Evolutionary conservation across 2,888 invertebrate species (phyloP), one percentile per base, ranked within the genome.

Genomic region (Crematogaster levior): DNA sequence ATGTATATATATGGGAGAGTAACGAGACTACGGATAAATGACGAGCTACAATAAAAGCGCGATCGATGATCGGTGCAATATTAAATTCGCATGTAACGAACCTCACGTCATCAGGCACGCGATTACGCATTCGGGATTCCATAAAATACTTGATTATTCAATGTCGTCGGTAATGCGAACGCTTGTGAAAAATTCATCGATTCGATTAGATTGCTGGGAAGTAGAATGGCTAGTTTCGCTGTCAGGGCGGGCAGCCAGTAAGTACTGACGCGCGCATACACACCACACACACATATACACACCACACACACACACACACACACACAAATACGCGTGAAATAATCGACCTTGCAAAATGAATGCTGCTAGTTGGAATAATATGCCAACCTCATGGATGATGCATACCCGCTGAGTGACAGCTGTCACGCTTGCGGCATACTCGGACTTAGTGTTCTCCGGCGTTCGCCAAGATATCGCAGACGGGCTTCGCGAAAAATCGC

Each of bases 391-490:
- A 66, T 77, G 72, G 72, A 81, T 82, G 75, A 81, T 86, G 73
- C 77, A 84, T 82, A 46, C 63, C 73, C 72, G 83, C 51, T 80
- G 89, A 89, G 70, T 75, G 80, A 84, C 89, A 89, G 88, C 89
- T 89, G 89, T 88, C 89, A 82, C 84, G 70, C 79, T 75, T 51
- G 74, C 82, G 53, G 27, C 27, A n/a, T 48, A 24, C 61, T 43
- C 66, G 53, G 21, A 46, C 60, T 73, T 73, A 9, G 34, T 30
- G 61, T 77, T 66, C 30, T 24, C 27, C 12, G 53, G 40, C 63
- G 30, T 70, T 65, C 37, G 80, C 21, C 58, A 24, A 75, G 66
- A 40, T 58, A 80, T 63, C 60, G 48, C 80, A 43, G 46, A 24
- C 46, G 58, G 3, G 53, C 15, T 30, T 43, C n/a, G 66, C 43